phyloP scores from a whole-genome alignment of 2,113 vertebrate species.

The Toxotes chatareus region DNA sequence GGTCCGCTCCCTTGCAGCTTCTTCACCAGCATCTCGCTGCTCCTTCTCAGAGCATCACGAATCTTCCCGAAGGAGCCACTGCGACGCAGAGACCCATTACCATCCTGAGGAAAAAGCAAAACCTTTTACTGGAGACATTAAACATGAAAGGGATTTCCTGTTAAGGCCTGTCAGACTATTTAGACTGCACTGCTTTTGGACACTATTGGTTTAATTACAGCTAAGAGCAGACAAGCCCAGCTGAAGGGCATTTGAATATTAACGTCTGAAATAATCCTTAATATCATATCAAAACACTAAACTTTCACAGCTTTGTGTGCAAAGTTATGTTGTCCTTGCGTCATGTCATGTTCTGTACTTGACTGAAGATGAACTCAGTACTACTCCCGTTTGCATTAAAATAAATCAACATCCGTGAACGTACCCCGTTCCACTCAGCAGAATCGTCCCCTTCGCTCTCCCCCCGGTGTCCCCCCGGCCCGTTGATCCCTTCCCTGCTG shows the following conservation, averaged over 20 bases:
- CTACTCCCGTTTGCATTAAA: not conserved
- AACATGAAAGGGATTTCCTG: not conserved
- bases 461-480: conserved; percentile 58
- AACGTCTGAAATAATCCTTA: too few species aligned
- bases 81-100: conserved; percentile 87
- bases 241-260: too few species aligned
- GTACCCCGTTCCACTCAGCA: conserved; percentile 90
- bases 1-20: conserved; percentile 90
- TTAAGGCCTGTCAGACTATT: not conserved
- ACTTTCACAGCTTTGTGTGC: not conserved
- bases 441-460: conserved; percentile 84
- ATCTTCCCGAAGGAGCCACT: conserved; percentile 92
- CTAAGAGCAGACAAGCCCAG: not conserved
- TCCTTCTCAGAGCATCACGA: conserved; percentile 89
- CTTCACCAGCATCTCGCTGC: conserved; percentile 94
- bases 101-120: conserved; percentile 78
- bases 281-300: not conserved
- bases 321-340: not conserved
- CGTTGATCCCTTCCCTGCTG: conserved; percentile 77
- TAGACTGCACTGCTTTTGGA: not conserved
- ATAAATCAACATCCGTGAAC: conserved; percentile 27
- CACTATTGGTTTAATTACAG: not conserved
- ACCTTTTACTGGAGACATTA: not conserved
- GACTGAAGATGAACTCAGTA: not conserved
- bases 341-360: too few species aligned